Base-by-base conservation (phyloP, 1,140 invertebrate species). In the Pseudomyrmex gracilis region DNA sequence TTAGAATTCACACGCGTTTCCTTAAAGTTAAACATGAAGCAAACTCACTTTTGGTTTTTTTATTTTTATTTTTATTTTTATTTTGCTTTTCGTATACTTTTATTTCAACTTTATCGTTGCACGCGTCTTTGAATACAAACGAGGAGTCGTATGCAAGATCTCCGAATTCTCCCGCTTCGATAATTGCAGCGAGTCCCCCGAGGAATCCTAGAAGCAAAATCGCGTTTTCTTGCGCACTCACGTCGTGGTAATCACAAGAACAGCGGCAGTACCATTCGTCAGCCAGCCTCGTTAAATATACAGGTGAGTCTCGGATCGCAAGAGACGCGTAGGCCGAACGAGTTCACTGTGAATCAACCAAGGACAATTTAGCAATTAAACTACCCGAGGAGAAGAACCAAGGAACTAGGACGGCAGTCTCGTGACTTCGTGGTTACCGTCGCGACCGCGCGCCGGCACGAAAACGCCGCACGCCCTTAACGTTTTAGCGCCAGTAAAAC, bases 311-410 rank as follows among this genome's bases (percentile, higher is more conserved):
- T 58, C 34, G 63, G 73, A n/a, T 34, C 22, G 49, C 22, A 57
- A 45, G 13, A 78, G 47, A 34, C 73, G 61, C 58, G 80, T 68
- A 57, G 0, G 17, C n/a, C 53, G 20, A 47, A 51, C 63, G 53
- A 73, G 61, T 67, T 68, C 66, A 63, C 51, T 74, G 34, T 34
- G 64, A 89, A 83, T 89, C 78, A 77, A 61, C 63, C 66, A 77
- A 85, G 91, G 87, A 73, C 86, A 91, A 91, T 92, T 92, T 90
- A 84, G 84, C 90, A 88, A 92, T 92, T 92, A 91, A 92, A 92
- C 88, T 92, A 90, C 78, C 86, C 88, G 86, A 85, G 84, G 84
- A 90, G 85, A 88, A 91, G 85, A 88, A 89, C 85, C 78, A 58
- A 86, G 34, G 34, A 87, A 85, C 87, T 83, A 89, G 88, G 88